These are phyloP conservation scores for Parazoanthus atlanticus DNA, from an alignment of 92 coral and sea anemone species.

Conservation along the genomic window DNA sequence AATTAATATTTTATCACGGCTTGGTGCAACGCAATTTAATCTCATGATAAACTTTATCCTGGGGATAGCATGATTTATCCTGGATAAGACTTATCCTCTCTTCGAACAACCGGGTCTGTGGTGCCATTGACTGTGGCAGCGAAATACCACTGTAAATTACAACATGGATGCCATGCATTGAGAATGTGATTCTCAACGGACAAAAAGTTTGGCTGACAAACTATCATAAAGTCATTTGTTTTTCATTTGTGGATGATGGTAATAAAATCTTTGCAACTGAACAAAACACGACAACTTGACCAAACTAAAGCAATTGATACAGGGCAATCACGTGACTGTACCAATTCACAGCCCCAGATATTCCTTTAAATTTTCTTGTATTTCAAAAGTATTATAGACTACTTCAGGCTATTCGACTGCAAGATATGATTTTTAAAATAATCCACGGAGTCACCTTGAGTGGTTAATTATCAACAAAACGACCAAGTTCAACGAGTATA, in stretches of 20 bases:
- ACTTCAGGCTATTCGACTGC: background rate
- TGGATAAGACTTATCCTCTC: too few species aligned
- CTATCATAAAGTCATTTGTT: too few species aligned
- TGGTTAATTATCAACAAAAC: background rate
- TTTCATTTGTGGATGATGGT: background rate
- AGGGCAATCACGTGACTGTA: slow-evolving; percentile 37
- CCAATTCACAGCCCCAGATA: background rate
- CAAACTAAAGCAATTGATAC: background rate
- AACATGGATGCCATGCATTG: background rate
- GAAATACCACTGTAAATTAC: background rate
- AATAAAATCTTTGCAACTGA: too few species aligned
- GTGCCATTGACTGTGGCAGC: too few species aligned
- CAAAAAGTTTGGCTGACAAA: too few species aligned
- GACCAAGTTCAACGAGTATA: background rate
- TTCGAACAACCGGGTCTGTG: too few species aligned
- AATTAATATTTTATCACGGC: too few species aligned
- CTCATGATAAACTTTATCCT: too few species aligned
- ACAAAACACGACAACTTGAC: background rate
- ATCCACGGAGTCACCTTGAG: background rate
- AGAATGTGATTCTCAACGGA: too few species aligned
- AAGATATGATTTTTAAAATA: background rate
- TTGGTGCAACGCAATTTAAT: too few species aligned
- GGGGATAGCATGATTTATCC: too few species aligned
- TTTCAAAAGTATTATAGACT: background rate
- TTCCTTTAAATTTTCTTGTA: background rate